These are phyloP conservation scores for Spilosoma lubricipeda DNA, from an alignment of 2,888 invertebrate species.

Conservation along the genomic window DNA sequence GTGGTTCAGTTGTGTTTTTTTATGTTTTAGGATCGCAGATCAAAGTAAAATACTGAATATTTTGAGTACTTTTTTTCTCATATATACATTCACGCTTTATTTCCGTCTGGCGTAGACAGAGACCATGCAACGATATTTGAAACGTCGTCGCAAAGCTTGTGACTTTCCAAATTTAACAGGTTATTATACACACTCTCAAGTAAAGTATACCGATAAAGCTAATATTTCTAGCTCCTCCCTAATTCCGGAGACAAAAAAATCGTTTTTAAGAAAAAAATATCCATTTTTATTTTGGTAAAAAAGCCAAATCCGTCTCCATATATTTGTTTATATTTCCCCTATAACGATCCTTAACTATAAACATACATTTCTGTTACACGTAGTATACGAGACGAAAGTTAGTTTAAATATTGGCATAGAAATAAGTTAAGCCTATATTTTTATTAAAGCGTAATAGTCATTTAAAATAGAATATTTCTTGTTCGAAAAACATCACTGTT, in stretches of 20 bases:
- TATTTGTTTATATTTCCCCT: no score
- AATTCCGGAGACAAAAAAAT: background rate
- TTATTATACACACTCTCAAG: background rate
- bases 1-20: background rate
- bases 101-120: background rate
- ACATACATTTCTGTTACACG: background rate
- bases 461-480: background rate
- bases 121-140: background rate
- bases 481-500: background rate
- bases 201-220: background rate
- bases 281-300: no score
- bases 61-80: background rate
- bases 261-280: no score
- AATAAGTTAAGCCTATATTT: conserved; percentile 6
- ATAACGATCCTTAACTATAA: background rate
- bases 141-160: no score
- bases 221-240: background rate
- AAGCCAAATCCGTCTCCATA: no score
- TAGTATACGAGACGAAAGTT: background rate
- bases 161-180: background rate
- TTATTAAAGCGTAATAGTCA: background rate
- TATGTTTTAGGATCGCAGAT: background rate
- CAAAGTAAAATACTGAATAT: background rate
- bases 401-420: background rate
- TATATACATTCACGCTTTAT: no score